Percentiles rank a stretch among this genome's conserved stretches.
phyloP scores from a whole-genome alignment of 2,113 vertebrate genomes.

The Centropus unirufus region DNA sequence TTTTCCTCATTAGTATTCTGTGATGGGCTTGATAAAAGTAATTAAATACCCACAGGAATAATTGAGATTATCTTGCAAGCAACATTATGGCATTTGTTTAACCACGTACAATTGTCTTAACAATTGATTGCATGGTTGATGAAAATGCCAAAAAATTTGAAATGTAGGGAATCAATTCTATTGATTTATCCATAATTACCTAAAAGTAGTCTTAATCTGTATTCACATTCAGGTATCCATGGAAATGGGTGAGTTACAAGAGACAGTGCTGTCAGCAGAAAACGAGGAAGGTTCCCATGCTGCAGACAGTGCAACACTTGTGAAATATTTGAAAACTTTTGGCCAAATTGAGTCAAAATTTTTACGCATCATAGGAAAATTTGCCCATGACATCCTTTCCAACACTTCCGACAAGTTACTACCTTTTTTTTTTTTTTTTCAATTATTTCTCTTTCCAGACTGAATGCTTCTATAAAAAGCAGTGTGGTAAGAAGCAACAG shows the following conservation, averaged over 20 bases:
- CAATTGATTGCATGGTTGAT: conserved; percentile 3
- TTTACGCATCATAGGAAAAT: neutral
- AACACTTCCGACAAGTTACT: rapidly evolving
- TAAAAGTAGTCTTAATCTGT: conserved; percentile 1
- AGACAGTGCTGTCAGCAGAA: neutral
- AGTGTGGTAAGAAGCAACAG: rapidly evolving
- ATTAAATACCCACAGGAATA: neutral
- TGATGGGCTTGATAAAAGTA: neutral
- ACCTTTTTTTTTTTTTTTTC: neutral
- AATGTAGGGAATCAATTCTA: neutral
- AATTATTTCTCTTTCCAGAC: neutral
- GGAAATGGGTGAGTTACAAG: neutral
- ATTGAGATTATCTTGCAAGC: neutral
- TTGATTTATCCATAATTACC: conserved; percentile 57
- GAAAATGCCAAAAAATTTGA: conserved; percentile 9
- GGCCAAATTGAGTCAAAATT: neutral
- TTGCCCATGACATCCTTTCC: neutral
- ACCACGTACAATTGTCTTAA: neutral
- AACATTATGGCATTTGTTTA: neutral
- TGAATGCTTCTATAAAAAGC: neutral
- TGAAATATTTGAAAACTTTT: neutral
- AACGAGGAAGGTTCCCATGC: neutral
- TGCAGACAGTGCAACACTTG: neutral
- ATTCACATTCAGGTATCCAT: neutral
- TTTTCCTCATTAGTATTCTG: neutral